Evolutionary conservation across 1,140 invertebrate species (phyloP), one percentile per base, ranked within the genome.

Genomic region (Zaprionus tsacasi): DNA sequence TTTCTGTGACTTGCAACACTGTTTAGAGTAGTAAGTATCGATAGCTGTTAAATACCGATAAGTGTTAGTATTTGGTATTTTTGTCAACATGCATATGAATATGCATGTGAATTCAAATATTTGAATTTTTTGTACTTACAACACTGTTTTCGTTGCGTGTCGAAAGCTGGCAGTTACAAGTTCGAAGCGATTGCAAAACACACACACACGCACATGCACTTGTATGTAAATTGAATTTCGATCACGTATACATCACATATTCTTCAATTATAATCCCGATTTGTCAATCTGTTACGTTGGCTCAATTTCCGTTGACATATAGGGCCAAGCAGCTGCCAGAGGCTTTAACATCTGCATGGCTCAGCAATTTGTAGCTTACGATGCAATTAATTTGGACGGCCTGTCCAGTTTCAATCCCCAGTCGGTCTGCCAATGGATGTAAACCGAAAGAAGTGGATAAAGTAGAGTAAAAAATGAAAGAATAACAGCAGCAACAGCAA

Each of bases 351-450:
- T 68, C 25, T 61, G 52, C 65, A 61, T 61, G 60, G 71, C 71
- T 56, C 71, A 56, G 66, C 65, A 73, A 55, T 38, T 61, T 38
- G 48, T 54, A 48, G 50, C 45, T 33, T 63, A 5, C 30, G 30
- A 57, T 58, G 71, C 58, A 74, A 74, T 74, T 74, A 74, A 74
- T 50, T 40, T 52, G 6, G 50, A 48, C 27, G 40, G 12, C 7
- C 40, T n/a, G 40, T 45, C 40, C 40, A n/a, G n/a, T 43, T 15
- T 43, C 40, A 43, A 43, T 43, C 40, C n/a, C 40, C 40, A 45
- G n/a, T 45, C 11, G 21, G 52, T 17, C 6, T 40, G 27, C 17
- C 11, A 15, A 35, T 21, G 17, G 3, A 58, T 38, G 25, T 15
- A 50, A 30, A 63, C 45, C 36, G 13, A 59, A 38, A 58, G 48